phyloP scores from a whole-genome alignment of 2,797 vertebrate genomes.

The Phataginus tricuspis region DNA sequence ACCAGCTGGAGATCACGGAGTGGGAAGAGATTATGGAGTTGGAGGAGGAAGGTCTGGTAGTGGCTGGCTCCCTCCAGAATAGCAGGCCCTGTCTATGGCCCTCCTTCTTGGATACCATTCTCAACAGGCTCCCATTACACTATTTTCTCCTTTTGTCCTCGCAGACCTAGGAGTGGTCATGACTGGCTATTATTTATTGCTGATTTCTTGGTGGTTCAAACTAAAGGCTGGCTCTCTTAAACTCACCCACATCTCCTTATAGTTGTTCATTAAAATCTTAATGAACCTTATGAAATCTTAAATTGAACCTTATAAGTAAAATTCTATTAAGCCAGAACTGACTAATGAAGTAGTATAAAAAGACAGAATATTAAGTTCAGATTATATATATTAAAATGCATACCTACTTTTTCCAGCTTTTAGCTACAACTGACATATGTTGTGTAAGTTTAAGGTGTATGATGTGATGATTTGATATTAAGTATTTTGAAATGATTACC shows the following conservation, averaged over 20 bases:
- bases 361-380: background rate
- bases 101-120: background rate
- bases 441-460: background rate
- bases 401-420: background rate
- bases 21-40: background rate
- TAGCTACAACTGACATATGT: background rate
- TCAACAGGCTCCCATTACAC: background rate
- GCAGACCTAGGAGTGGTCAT: background rate
- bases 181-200: background rate
- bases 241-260: background rate
- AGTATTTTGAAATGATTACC: background rate
- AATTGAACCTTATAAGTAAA: background rate
- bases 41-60: background rate
- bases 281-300: background rate
- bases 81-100: background rate
- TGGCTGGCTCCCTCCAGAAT: background rate
- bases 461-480: background rate
- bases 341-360: background rate
- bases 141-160: background rate
- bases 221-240: background rate
- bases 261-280: background rate
- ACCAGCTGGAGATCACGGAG: background rate
- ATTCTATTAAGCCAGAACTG: background rate
- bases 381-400: background rate
- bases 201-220: background rate